These are phyloP conservation scores for Apogon talboti DNA, from an alignment of 2,797 vertebrate species.

Conservation along the genomic window DNA sequence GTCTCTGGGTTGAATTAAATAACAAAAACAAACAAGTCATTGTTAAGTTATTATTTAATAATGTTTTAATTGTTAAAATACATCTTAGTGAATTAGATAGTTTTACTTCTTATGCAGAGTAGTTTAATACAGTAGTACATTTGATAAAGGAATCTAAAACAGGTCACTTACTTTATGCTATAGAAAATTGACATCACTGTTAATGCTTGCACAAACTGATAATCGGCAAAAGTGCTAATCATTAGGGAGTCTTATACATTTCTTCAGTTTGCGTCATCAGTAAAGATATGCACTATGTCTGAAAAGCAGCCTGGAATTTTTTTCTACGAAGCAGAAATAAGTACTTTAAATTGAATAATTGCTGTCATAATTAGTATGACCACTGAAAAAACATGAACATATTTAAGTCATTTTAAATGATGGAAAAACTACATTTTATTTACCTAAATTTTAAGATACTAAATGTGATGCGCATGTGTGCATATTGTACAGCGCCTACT, in stretches of 20 bases:
- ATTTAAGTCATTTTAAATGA: conserved; percentile 32
- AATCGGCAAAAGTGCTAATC: conserved; percentile 14
- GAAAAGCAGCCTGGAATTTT: conserved; percentile 12
- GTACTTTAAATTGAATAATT: conserved; percentile 14
- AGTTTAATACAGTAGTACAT: conserved; percentile 23
- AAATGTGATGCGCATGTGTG: conserved; percentile 9
- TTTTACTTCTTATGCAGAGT: conserved; percentile 29
- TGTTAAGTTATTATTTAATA: conserved; percentile 34
- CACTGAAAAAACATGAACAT: neutral
- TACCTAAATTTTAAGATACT: conserved; percentile 6
- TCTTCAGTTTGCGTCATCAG: conserved; percentile 12
- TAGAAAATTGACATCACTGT: conserved; percentile 50
- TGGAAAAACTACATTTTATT: neutral
- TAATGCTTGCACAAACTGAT: conserved; percentile 28
- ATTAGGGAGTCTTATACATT: conserved; percentile 2
- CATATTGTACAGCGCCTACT: neutral
- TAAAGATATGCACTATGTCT: conserved; percentile 16
- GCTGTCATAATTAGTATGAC: neutral
- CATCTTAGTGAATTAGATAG: conserved; percentile 43
- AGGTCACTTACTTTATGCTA: conserved; percentile 26
- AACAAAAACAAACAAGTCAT: conserved; percentile 23
- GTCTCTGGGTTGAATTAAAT: conserved; percentile 58
- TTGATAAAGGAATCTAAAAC: conserved; percentile 36
- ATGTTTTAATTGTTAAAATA: conserved; percentile 78
- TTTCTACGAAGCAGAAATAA: conserved; percentile 13